These are phyloP conservation scores for Dasysyrphus albostriatus DNA, from an alignment of 2,888 invertebrate genomes.

Conservation along the genomic window DNA sequence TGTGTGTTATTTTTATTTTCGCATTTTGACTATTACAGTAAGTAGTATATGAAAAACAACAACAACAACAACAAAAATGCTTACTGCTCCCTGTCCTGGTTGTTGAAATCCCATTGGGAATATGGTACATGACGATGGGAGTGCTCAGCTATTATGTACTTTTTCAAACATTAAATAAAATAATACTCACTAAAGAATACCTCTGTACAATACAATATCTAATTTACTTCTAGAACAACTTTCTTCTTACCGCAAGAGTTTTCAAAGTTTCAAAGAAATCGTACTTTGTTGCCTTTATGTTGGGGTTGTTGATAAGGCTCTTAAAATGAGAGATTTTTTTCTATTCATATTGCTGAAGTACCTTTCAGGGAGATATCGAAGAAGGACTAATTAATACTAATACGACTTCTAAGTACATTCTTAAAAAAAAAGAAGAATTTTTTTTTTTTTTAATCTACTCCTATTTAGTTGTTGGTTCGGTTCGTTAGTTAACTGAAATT, in stretches of 20 bases:
- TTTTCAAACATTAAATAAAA: constrained; percentile 1
- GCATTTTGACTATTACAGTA: not conserved
- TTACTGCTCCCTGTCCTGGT: not conserved
- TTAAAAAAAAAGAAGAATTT: too few species aligned
- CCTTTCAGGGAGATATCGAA: too few species aligned
- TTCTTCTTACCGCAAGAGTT: not conserved
- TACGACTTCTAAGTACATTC: too few species aligned
- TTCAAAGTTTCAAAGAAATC: not conserved
- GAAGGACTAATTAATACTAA: too few species aligned
- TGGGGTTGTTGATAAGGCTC: not conserved
- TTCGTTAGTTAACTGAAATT: too few species aligned
- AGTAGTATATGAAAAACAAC: not conserved
- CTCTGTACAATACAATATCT: not conserved
- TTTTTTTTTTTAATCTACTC: too few species aligned
- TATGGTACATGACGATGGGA: not conserved
- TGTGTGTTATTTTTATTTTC: constrained; percentile 18
- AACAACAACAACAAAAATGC: not conserved
- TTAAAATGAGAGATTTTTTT: not conserved
- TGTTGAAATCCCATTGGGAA: constrained; percentile 11
- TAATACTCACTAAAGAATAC: not conserved
- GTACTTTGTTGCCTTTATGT: not conserved
- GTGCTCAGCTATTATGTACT: not conserved
- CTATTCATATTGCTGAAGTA: too few species aligned
- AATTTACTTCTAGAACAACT: not conserved
- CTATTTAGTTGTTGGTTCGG: too few species aligned